Evolutionary conservation across 2,888 invertebrate genomes (phyloP), one percentile per base, ranked within the genome.

Genomic region (Sialis fuliginosa): DNA sequence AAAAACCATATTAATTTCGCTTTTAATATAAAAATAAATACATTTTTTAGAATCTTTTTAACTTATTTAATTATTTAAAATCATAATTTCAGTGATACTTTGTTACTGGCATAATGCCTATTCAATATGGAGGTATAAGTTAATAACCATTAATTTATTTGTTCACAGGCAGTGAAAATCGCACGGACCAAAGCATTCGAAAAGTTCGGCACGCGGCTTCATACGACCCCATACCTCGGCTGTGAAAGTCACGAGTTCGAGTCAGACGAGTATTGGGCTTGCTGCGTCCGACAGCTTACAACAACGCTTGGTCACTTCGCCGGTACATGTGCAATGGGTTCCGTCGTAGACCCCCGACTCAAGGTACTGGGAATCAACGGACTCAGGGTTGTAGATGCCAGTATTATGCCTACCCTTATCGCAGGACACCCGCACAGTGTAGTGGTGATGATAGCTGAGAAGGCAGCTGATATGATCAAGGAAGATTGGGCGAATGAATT

Each of bases 261-360:
- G 48, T 75, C 76, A 2, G 78, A 84, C 53, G 62, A 68, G 8
- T 86, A 87, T 59, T 86, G 84, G 84, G 70, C 71, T 45, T 88
- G 87, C 57, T 77, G 78, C 40, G 71, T 81, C 22, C 72, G 78
- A 52, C 75, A 77, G 51, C 73, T 81, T 12, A 79, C 81, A 6
- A 77, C 80, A 47, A 81, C 80, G 42, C 63, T 85, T 52, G 82
- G 82, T 50, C 82, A 82, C 58, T 78, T 79, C 44, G 65, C 63
- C 1, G 70, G 71, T 6, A 71, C 71, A 2, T 70, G 70, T 51
- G 68, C 65, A 55, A 72, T 72, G 72, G 68, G 65, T 1, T 66
- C 70, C 8, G 72, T 72, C 6, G 71, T 72, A 6, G 68, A 72
- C 54, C 58, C 62, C 35, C 54, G 62, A 47, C 57, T 72, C 33